phyloP scores from a whole-genome alignment of 2,113 vertebrate genomes.

The Cololabis saira region DNA sequence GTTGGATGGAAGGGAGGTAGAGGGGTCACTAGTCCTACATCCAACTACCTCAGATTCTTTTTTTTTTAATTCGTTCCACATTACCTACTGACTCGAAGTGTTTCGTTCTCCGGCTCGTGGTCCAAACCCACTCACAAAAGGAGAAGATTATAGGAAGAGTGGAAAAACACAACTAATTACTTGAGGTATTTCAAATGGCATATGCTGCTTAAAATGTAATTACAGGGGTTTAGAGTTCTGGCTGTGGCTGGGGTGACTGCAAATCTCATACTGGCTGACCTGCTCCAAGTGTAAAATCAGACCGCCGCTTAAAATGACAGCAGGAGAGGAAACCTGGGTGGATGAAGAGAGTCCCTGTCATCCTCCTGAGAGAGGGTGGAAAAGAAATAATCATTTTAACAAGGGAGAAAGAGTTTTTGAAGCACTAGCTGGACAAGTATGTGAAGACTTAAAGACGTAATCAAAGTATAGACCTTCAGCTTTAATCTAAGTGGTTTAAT shows the following conservation, averaged over 20 bases:
- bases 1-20: slow-evolving; percentile 7
- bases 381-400: not conserved
- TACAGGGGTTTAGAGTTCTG: slow-evolving; percentile 71
- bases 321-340: slow-evolving; percentile 8
- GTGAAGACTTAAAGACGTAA: not conserved
- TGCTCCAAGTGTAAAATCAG: slow-evolving; percentile 38
- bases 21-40: slow-evolving; percentile 64
- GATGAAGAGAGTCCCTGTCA: not conserved
- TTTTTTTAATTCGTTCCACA: slow-evolving; percentile 64
- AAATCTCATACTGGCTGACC: slow-evolving; percentile 64
- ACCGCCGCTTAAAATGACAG: slow-evolving; percentile 41
- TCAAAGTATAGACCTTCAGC: too few relatives aligned
- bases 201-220: slow-evolving; percentile 77
- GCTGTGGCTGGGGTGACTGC: slow-evolving; percentile 51
- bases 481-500: too few relatives aligned
- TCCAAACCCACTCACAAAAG: slow-evolving; percentile 67
- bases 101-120: slow-evolving; percentile 39
- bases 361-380: not conserved
- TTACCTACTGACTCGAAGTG: slow-evolving; percentile 45
- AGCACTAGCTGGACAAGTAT: not conserved
- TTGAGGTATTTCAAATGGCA: slow-evolving; percentile 76
- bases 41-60: slow-evolving; percentile 54
- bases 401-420: not conserved
- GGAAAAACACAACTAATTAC: slow-evolving; percentile 79
- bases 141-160: slow-evolving; percentile 74